phyloP scores from a whole-genome alignment of 2,113 vertebrate genomes.

The Halichoeres trimaculatus region DNA sequence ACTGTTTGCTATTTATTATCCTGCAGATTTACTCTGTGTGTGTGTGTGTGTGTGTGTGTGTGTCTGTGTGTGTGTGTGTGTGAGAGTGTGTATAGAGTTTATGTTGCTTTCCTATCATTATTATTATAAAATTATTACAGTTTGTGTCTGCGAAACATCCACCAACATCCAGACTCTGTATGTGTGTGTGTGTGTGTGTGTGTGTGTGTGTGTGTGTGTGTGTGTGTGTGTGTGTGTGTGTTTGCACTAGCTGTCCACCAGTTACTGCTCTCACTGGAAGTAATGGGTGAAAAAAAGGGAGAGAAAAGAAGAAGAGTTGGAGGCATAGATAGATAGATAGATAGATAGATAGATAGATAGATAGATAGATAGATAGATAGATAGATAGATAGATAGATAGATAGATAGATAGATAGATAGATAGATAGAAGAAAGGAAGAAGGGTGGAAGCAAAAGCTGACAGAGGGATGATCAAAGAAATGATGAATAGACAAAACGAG shows the following conservation, averaged over 20 bases:
- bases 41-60: background rate
- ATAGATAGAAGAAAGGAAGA: too few relatives aligned
- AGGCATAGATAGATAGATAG: too few relatives aligned
- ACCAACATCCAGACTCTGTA: background rate
- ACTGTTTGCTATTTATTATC: background rate
- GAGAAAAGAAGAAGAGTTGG: too few relatives aligned
- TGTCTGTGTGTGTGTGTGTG: background rate
- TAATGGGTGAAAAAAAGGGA: background rate
- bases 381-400: too few relatives aligned
- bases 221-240: constrained; percentile 28
- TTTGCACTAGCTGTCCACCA: constrained; percentile 55
- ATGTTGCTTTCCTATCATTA: background rate
- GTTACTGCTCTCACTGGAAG: constrained; percentile 49
- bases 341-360: too few relatives aligned
- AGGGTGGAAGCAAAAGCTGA: too few relatives aligned
- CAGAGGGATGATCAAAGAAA: too few relatives aligned
- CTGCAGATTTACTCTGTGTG: background rate
- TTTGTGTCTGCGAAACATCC: constrained; percentile 4
- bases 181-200: constrained; percentile 28
- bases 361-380: too few relatives aligned
- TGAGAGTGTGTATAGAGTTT: background rate
- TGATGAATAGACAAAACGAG: too few relatives aligned
- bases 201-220: constrained; percentile 37
- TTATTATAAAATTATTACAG: background rate
- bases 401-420: too few relatives aligned